Evolutionary conservation across 2,113 vertebrate genomes (phyloP).

Genomic region (Pseudorhombus dupliciocellatus): DNA sequence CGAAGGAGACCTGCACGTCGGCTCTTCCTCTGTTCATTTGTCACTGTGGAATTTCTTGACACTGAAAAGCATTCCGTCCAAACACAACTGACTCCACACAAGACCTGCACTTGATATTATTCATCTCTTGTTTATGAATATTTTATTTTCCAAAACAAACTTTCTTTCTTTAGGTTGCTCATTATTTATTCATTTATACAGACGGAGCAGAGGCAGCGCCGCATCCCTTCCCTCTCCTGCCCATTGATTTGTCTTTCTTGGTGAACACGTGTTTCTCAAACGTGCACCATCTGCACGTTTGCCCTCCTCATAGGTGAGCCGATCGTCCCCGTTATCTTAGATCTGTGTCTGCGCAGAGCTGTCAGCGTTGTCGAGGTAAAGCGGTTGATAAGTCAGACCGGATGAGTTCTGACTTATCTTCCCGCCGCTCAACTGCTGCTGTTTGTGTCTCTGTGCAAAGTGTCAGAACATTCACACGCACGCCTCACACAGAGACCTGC

Average conservation of each 20-base stretch:
- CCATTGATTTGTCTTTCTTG: conserved; percentile 3
- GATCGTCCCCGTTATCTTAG: conserved; percentile 38
- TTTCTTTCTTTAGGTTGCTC: not conserved
- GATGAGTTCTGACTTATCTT: conserved; percentile 65
- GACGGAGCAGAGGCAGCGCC: not conserved
- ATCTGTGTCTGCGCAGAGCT: conserved; percentile 43
- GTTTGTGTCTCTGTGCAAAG: conserved; percentile 52
- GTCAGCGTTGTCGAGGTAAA: conserved; percentile 44
- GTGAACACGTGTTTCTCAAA: conserved; percentile 15
- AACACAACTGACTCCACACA: conserved; percentile 20
- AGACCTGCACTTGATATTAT: not conserved
- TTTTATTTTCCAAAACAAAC: conserved; percentile 18
- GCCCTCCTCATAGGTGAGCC: conserved; percentile 20
- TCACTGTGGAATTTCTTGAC: conserved; percentile 9
- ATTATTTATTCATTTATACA: not conserved
- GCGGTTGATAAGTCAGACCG: conserved; percentile 56
- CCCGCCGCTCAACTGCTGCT: conserved; percentile 43
- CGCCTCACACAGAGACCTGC: conserved; percentile 13
- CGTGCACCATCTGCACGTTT: conserved; percentile 37
- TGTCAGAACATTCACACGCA: conserved; percentile 51
- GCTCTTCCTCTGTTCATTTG: conserved; percentile 13
- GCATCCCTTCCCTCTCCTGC: not conserved
- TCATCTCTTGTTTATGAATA: conserved; percentile 1
- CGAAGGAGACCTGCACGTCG: conserved; percentile 15
- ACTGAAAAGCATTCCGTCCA: not conserved